phyloP scores from a whole-genome alignment of 2,113 vertebrate species.

The Eleginops maclovinus region DNA sequence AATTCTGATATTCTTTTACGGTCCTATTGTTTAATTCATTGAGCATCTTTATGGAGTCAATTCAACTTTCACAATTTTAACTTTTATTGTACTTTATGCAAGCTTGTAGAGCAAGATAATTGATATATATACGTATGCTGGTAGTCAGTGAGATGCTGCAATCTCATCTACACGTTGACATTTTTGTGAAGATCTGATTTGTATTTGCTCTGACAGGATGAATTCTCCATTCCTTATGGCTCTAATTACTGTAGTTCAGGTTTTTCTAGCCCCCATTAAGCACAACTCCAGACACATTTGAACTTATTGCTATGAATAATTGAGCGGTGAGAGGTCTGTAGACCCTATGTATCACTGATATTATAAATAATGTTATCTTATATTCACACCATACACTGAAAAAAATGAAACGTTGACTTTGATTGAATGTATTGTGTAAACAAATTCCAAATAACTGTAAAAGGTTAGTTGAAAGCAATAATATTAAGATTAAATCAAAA shows the following conservation, averaged over 20 bases:
- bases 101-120: conserved; percentile 1
- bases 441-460: too few species aligned
- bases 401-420: too few species aligned
- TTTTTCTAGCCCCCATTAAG: neutral
- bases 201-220: neutral
- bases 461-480: too few species aligned
- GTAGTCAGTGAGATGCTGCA: neutral
- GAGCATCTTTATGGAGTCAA: conserved; percentile 14
- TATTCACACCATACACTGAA: neutral
- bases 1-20: neutral
- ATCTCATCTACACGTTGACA: conserved; percentile 8
- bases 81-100: neutral
- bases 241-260: neutral
- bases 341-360: neutral
- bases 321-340: neutral
- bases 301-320: too few species aligned
- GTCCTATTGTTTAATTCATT: conserved; percentile 12
- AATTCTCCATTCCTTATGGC: conserved; percentile 8
- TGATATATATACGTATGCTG: neutral
- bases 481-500: too few species aligned
- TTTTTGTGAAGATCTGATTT: conserved; percentile 20
- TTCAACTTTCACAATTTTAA: neutral
- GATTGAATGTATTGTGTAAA: too few species aligned
- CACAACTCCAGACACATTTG: neutral
- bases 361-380: neutral